Evolutionary conservation across 2,113 vertebrate genomes (phyloP), one percentile per base, ranked within the genome.

Genomic region (Oplegnathus fasciatus): DNA sequence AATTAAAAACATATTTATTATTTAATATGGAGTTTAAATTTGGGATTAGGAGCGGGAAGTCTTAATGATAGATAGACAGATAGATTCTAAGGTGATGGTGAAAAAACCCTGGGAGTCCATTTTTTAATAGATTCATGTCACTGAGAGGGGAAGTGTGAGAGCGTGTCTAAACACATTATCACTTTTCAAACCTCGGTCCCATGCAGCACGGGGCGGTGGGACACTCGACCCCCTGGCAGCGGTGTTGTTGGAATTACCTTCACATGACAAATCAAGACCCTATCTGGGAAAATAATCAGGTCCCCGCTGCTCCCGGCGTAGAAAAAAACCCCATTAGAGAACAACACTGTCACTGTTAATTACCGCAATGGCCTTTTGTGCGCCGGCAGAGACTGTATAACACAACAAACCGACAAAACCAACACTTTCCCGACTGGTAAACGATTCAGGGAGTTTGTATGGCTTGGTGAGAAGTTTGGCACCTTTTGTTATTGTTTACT

Each of bases 261-360:
- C 85, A 91, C 76, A 52, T 90, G 84, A 91, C 85, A 84, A 86
- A 86, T 86, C 82, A 83, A 82, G 67, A 83, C 46, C 57, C 67
- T 74, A 85, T 90, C 85, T 91, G 90, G 85, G 61, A 32, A 88
- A 86, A 87, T 60, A 86, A 89, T 91, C 82, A 79, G 62, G 54
- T 78, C 9, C 88, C 86, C 48, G 76, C 83, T 88, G 89, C 70
- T 87, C 62, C 67, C 66, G 71, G 80, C 57, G 87, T 83, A 78
- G 57, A 78, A 88, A 91, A 82, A 3, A 80, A 9, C 34, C 65
- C 83, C 82, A 84, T 80, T 81, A 83, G 82, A 78, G 88, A 86
- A 73, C 89, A 89, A 88, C 92, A 86, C 70, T 86, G 86, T 86
- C 90, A 83, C 88, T 76, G 88, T 83, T 88, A 82, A 94, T 94